Conservation (phyloP, 1,140 invertebrate genomes). For the Palaemon carinicauda region DNA sequence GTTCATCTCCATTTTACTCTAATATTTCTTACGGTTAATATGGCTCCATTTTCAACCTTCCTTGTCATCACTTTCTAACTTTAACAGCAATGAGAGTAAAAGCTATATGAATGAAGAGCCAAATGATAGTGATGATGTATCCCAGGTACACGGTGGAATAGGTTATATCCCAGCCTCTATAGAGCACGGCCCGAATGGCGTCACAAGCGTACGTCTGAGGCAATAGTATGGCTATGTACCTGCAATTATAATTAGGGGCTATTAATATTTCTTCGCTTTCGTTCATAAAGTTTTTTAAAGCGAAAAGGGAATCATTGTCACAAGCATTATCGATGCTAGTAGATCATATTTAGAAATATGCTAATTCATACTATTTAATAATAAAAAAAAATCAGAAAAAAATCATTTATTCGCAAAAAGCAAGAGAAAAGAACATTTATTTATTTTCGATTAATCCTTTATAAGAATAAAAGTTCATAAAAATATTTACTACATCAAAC, state of each 20-base stretch:
- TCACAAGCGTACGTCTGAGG: conserved; percentile 92
- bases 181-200: conserved; percentile 85
- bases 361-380: too few species aligned
- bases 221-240: conserved; percentile 81
- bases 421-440: too few species aligned
- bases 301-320: too few species aligned
- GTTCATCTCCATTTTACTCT: too few species aligned
- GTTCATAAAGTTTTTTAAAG: too few species aligned
- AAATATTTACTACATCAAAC: too few species aligned
- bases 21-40: neutral
- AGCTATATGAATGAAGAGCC: conserved; percentile 86
- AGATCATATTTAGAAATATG: too few species aligned
- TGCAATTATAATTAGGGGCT: conserved; percentile 61
- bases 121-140: conserved; percentile 84
- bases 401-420: too few species aligned
- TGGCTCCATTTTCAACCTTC: neutral
- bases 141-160: conserved; percentile 87
- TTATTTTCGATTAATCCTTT: too few species aligned
- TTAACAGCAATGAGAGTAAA: conserved; percentile 35
- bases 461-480: too few species aligned
- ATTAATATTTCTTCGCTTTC: neutral
- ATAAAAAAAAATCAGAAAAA: too few species aligned
- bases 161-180: conserved; percentile 85
- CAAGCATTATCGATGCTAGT: too few species aligned
- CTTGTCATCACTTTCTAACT: conserved; percentile 20